A percentile compares a stretch with the other conserved stretches of the same genome.
Evolutionary conservation across 2,113 vertebrate species (phyloP).

Genomic region (Rhagologus leucostigma): DNA sequence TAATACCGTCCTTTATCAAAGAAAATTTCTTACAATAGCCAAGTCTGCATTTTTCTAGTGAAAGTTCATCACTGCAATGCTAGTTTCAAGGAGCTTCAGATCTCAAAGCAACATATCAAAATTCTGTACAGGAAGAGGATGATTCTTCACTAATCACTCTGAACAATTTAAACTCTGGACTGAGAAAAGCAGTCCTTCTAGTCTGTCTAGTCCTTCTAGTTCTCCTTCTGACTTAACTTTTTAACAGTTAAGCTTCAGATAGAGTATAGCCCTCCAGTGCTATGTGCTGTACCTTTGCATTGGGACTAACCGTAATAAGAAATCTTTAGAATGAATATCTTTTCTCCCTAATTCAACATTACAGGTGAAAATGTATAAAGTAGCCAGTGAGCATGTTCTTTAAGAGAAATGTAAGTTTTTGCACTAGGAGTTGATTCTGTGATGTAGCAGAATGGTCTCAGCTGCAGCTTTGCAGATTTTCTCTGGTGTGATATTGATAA

Average conservation of each 20-base stretch:
- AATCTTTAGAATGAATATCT: not conserved
- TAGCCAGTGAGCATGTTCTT: not conserved
- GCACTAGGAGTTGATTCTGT: not conserved
- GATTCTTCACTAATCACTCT: not conserved
- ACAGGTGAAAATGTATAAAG: not conserved
- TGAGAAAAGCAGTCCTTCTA: not conserved
- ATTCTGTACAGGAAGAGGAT: not conserved
- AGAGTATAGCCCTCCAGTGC: not conserved
- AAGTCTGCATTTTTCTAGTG: not conserved
- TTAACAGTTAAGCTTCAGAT: not conserved
- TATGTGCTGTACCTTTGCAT: not conserved
- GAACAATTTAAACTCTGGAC: not conserved
- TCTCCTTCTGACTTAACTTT: not conserved
- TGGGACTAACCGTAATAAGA: not conserved
- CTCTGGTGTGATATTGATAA: not conserved
- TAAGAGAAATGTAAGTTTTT: not conserved
- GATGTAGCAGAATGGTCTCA: not conserved
- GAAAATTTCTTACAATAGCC: not conserved
- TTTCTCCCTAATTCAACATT: not conserved
- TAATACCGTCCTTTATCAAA: not conserved
- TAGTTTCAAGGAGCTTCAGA: not conserved
- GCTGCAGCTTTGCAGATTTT: not conserved
- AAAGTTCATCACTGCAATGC: not conserved
- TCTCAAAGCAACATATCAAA: not conserved
- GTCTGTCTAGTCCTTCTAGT: not conserved